phyloP scores from a whole-genome alignment of 2,797 vertebrate species.

The Aplochiton taeniatus region DNA sequence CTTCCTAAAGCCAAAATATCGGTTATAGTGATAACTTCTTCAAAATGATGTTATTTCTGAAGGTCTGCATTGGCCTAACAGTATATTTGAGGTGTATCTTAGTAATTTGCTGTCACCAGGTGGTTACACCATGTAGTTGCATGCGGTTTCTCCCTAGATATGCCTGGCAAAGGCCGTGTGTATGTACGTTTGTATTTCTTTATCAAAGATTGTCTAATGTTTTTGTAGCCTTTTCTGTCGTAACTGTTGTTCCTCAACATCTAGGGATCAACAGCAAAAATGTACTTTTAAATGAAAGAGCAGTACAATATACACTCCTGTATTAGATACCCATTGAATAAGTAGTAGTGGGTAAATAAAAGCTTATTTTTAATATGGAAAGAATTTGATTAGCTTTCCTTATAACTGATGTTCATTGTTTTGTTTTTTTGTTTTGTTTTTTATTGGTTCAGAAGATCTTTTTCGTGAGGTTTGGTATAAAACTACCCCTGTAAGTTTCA shows the following conservation, averaged over 20 bases:
- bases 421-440: no score
- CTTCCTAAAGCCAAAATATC: background rate
- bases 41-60: no score
- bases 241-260: conserved; percentile 46
- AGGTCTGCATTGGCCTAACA: background rate
- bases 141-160: background rate
- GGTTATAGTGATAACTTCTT: no score
- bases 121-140: background rate
- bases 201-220: background rate
- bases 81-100: background rate
- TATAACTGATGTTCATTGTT: no score
- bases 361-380: no score
- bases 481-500: no score
- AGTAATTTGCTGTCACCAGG: conserved; percentile 5
- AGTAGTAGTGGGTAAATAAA: no score
- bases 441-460: no score
- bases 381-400: no score
- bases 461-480: no score
- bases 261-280: conserved; percentile 52
- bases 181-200: background rate
- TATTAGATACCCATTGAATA: no score
- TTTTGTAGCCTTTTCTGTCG: background rate
- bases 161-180: background rate
- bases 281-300: background rate
- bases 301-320: no score